Evolutionary conservation across 2,797 vertebrate genomes (phyloP).

Genomic region (Sebastiscus albofasciatus): DNA sequence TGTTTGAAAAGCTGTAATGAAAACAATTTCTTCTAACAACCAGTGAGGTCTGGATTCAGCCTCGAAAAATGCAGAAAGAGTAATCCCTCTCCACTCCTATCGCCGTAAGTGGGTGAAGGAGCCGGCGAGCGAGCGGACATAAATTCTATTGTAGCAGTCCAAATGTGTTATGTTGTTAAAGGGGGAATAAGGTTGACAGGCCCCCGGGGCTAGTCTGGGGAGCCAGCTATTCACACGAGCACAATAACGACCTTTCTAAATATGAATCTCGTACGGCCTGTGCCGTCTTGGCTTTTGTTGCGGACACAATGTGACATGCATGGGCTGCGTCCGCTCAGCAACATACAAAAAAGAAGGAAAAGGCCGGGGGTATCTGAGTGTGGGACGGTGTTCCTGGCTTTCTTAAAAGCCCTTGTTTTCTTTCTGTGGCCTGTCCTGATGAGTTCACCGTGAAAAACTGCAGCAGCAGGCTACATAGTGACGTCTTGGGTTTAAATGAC

Average conservation of each 20-base stretch:
- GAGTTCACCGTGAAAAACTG: slow-evolving; percentile 4
- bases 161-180: slow-evolving; percentile 61
- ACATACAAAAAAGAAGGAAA: slow-evolving; percentile 48
- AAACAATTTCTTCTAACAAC: slow-evolving; percentile 54
- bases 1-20: slow-evolving; percentile 60
- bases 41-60: slow-evolving; percentile 41
- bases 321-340: slow-evolving; percentile 21
- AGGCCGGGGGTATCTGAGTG: slow-evolving; percentile 33
- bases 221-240: slow-evolving; percentile 68
- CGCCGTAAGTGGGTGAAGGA: slow-evolving; percentile 30
- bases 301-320: slow-evolving; percentile 59
- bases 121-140: slow-evolving; percentile 36
- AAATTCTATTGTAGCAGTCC: slow-evolving; percentile 61
- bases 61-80: slow-evolving; percentile 45
- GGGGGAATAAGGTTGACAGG: slow-evolving; percentile 64
- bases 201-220: slow-evolving; percentile 51
- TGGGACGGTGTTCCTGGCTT: slow-evolving; percentile 38
- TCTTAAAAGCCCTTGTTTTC: slow-evolving; percentile 42
- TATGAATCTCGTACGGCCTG: slow-evolving; percentile 60
- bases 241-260: slow-evolving; percentile 74
- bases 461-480: background rate
- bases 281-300: slow-evolving; percentile 66
- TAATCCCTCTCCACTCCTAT: slow-evolving; percentile 45
- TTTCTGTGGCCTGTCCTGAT: slow-evolving; percentile 19
- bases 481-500: background rate